phyloP scores from a whole-genome alignment of 2,888 invertebrate species.

The Tortricodes alternella region DNA sequence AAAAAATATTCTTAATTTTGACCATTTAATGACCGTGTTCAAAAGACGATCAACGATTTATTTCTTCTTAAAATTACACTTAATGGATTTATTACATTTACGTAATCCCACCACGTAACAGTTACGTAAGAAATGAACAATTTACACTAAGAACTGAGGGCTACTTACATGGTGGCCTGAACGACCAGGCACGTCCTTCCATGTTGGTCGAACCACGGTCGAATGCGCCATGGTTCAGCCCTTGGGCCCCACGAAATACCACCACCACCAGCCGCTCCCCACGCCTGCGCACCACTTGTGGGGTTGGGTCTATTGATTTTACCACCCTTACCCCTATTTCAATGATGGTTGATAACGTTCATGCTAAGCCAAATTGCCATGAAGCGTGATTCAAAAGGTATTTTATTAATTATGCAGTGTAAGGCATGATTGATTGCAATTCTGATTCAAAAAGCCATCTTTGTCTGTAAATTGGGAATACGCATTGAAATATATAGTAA shows the following conservation, averaged over 20 bases:
- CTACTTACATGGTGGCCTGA: constrained; percentile 44
- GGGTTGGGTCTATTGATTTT: constrained; percentile 76
- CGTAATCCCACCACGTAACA: background rate
- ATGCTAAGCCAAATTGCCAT: constrained; percentile 64
- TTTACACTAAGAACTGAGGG: constrained; percentile 10
- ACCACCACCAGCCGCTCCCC: constrained; percentile 69
- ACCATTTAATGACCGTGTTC: no score
- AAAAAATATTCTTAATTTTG: no score
- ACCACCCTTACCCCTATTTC: constrained; percentile 59
- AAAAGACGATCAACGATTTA: no score
- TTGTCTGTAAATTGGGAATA: constrained; percentile 32
- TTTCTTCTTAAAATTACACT: no score
- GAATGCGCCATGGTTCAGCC: constrained; percentile 65
- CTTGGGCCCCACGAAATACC: constrained; percentile 61
- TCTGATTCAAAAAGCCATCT: constrained; percentile 41
- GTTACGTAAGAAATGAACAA: background rate
- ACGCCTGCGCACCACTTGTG: constrained; percentile 74
- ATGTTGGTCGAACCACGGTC: constrained; percentile 46
- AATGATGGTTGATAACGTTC: constrained; percentile 44
- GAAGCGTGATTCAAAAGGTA: constrained; percentile 63
- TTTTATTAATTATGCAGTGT: constrained; percentile 80
- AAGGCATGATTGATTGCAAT: constrained; percentile 71
- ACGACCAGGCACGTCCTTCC: constrained; percentile 30
- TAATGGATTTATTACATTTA: no score
- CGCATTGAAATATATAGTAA: no score